Evolutionary conservation across 2,797 vertebrate species (phyloP).

Genomic region (Lithobates pipiens): DNA sequence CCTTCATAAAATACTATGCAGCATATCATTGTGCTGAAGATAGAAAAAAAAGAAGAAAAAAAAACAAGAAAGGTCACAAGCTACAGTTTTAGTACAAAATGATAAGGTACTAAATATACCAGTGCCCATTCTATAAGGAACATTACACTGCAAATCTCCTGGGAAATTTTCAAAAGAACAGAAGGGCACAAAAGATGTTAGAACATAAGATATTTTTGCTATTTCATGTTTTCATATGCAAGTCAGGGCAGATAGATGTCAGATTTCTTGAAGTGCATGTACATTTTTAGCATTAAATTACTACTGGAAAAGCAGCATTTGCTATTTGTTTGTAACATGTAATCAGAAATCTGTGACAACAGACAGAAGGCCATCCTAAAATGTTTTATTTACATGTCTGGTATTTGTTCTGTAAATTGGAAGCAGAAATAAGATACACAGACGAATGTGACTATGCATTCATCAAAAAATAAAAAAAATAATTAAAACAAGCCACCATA

Average conservation of each 20-base stretch:
- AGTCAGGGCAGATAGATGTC: not conserved
- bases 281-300: not conserved
- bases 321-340: too few species aligned
- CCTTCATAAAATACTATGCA: slow-evolving; percentile 36
- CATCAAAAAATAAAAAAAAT: too few species aligned
- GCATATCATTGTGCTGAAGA: slow-evolving; percentile 33
- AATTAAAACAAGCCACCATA: too few species aligned
- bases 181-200: slow-evolving; percentile 26
- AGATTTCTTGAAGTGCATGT: not conserved
- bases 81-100: slow-evolving; percentile 38
- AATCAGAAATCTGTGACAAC: too few species aligned
- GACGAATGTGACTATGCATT: too few species aligned
- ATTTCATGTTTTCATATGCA: slow-evolving; percentile 20
- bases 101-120: slow-evolving; percentile 49
- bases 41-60: slow-evolving; percentile 8
- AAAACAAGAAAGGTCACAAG: slow-evolving; percentile 42
- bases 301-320: too few species aligned
- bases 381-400: too few species aligned
- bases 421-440: too few species aligned
- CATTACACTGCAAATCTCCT: slow-evolving; percentile 48
- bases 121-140: slow-evolving; percentile 46
- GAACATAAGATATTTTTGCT: slow-evolving; percentile 11
- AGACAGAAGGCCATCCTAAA: too few species aligned
- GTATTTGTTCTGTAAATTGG: too few species aligned
- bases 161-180: slow-evolving; percentile 43